Evolutionary conservation across 2,888 invertebrate species (phyloP).

Genomic region (Spodoptera picta): DNA sequence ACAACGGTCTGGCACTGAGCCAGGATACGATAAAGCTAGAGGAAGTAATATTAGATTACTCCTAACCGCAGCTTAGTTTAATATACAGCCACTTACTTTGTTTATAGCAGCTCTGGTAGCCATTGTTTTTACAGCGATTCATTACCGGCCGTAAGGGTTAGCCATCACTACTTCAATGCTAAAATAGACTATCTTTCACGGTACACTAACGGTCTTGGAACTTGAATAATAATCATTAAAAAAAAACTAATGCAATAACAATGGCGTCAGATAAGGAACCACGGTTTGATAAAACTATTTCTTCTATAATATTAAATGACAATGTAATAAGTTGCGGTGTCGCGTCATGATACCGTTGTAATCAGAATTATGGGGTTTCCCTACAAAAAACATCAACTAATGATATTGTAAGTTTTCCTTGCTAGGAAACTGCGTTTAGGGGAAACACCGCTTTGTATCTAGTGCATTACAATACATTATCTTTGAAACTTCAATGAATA

Average conservation of each 20-base stretch:
- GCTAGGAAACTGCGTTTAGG: slow-evolving; percentile 17
- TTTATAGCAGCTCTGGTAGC: slow-evolving; percentile 1
- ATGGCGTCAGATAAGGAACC: no score
- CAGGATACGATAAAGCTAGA: slow-evolving; percentile 31
- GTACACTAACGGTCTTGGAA: not conserved
- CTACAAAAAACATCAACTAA: slow-evolving; percentile 15
- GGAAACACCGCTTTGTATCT: slow-evolving; percentile 18
- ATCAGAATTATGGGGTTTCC: slow-evolving; percentile 39
- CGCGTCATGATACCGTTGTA: slow-evolving; percentile 16
- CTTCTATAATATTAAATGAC: slow-evolving; percentile 18
- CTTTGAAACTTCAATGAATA: slow-evolving; percentile 43
- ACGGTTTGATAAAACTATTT: slow-evolving; percentile 4
- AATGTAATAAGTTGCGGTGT: slow-evolving; percentile 13
- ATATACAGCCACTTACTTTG: slow-evolving; percentile 14
- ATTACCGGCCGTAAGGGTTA: not conserved
- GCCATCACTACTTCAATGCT: not conserved
- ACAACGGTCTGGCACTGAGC: slow-evolving; percentile 36
- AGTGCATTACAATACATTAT: slow-evolving; percentile 11
- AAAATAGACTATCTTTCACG: no score
- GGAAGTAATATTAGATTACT: slow-evolving; percentile 36
- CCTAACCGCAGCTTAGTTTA: slow-evolving; percentile 31
- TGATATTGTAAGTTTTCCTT: slow-evolving; percentile 44
- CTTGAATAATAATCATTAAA: slow-evolving; percentile 8
- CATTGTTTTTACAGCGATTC: slow-evolving; percentile 1
- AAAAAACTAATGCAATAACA: slow-evolving; percentile 3